Evolutionary conservation across 2,797 vertebrate species (phyloP).

Genomic region (Sebastes steindachneri): DNA sequence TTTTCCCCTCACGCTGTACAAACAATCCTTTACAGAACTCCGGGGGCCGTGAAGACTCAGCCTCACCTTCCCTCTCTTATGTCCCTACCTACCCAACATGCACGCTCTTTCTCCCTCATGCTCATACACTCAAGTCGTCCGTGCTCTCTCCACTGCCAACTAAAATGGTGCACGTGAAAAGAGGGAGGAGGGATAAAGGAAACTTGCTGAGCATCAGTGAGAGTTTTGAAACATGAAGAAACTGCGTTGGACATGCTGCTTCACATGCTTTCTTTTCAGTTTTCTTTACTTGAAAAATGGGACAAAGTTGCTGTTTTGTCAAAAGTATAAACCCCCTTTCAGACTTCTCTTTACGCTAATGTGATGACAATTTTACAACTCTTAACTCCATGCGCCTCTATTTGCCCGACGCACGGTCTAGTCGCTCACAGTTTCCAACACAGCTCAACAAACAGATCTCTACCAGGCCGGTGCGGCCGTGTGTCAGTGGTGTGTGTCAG

Average conservation of each 20-base stretch:
- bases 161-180: neutral
- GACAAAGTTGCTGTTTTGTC: neutral
- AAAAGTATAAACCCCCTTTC: neutral
- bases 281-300: neutral
- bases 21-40: conserved; percentile 69
- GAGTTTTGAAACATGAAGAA: neutral
- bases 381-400: neutral
- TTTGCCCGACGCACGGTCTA: neutral
- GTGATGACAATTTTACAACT: neutral
- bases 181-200: neutral
- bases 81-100: neutral
- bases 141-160: neutral
- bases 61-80: conserved; percentile 39
- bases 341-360: neutral
- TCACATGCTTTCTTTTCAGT: neutral
- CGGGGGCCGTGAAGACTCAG: conserved; percentile 4
- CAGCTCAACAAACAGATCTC: neutral
- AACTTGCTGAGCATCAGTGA: neutral
- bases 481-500: neutral
- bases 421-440: neutral
- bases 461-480: neutral
- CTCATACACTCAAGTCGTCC: conserved; percentile 1
- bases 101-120: neutral
- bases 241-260: neutral
- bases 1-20: conserved; percentile 64